These are phyloP conservation scores for Phortica okadai DNA, from an alignment of 2,888 invertebrate species.

Conservation along the genomic window DNA sequence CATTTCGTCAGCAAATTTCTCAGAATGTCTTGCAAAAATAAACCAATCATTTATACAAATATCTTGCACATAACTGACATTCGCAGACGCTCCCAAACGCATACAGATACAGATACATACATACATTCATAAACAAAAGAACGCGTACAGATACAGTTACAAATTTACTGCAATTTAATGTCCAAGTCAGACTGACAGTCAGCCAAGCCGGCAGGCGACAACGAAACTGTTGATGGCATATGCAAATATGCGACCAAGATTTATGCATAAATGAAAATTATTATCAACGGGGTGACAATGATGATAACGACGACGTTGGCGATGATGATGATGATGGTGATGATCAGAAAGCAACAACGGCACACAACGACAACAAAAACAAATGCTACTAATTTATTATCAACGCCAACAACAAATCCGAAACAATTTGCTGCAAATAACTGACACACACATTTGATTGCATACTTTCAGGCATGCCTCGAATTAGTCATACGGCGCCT, in stretches of 20 bases:
- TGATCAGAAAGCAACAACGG: not conserved
- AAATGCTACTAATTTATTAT: constrained; percentile 1
- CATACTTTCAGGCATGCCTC: constrained; percentile 29
- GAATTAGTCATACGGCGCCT: constrained; percentile 12
- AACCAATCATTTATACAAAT: not conserved
- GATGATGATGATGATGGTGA: not conserved
- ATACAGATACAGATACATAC: not conserved
- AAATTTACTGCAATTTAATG: not conserved
- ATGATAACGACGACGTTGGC: not conserved
- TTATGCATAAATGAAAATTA: constrained; percentile 30
- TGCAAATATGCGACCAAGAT: constrained; percentile 31
- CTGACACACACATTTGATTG: not conserved
- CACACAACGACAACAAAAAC: not conserved
- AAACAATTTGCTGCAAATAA: constrained; percentile 2
- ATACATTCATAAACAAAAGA: not conserved
- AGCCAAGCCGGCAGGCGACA: not conserved
- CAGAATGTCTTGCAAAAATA: not conserved
- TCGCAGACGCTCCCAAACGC: not conserved
- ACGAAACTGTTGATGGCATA: constrained; percentile 27
- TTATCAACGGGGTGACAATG: constrained; percentile 5
- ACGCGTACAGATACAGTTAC: not conserved
- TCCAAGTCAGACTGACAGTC: not conserved
- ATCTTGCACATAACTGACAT: not conserved
- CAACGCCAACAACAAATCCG: not conserved
- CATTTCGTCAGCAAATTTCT: not conserved